These are phyloP conservation scores for Hypselothyrea guttata DNA, from an alignment of 2,888 invertebrate species.

Conservation along the genomic window DNA sequence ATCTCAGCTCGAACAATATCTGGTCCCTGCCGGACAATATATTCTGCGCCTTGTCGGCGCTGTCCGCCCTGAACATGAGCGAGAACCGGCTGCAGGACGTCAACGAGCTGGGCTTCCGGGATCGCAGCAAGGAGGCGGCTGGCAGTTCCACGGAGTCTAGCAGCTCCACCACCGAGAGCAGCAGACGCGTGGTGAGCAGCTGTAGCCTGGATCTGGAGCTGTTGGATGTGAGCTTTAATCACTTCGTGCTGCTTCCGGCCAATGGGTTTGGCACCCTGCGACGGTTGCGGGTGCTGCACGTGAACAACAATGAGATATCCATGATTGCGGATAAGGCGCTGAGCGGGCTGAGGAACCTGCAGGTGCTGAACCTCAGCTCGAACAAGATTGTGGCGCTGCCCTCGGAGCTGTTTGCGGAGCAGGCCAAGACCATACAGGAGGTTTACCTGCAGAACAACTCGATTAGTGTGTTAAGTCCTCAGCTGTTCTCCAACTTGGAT, in stretches of 20 bases:
- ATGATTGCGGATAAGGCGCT: constrained; percentile 93
- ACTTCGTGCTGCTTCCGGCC: constrained; percentile 91
- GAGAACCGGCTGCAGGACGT: constrained; percentile 94
- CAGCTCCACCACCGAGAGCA: constrained; percentile 44
- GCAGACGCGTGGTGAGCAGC: constrained; percentile 71
- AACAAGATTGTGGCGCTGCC: constrained; percentile 95
- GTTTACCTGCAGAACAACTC: constrained; percentile 96
- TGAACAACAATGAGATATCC: constrained; percentile 94
- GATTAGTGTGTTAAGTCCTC: constrained; percentile 92
- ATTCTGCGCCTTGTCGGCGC: constrained; percentile 91
- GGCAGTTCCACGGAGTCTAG: constrained; percentile 52
- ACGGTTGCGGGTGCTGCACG: constrained; percentile 89
- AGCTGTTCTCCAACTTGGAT: constrained; percentile 92
- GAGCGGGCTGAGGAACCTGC: constrained; percentile 90
- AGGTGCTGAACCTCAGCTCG: constrained; percentile 93
- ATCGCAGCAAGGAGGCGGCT: constrained; percentile 82
- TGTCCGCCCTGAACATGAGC: constrained; percentile 92
- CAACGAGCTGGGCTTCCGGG: constrained; percentile 92
- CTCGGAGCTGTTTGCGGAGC: constrained; percentile 91
- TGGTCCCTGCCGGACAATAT: constrained; percentile 93
- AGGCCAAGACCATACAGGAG: constrained; percentile 90
- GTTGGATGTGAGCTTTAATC: constrained; percentile 92
- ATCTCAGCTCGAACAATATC: constrained; percentile 93
- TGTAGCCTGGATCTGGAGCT: constrained; percentile 92
- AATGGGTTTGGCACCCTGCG: constrained; percentile 91